phyloP scores from a whole-genome alignment of 2,113 vertebrate species.

The Ctenomys sociabilis region DNA sequence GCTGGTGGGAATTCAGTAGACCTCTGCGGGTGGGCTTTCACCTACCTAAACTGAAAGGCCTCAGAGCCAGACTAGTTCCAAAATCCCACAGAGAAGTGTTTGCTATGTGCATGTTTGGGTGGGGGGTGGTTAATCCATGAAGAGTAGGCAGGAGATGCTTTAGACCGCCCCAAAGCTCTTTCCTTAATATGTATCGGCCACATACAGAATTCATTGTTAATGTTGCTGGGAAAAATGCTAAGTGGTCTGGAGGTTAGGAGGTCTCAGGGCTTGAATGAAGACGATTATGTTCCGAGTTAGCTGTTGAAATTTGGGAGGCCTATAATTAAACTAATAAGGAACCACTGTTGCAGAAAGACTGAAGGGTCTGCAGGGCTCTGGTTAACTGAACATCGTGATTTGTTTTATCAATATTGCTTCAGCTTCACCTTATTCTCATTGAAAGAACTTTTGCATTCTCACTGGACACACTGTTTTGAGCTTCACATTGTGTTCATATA shows the following conservation, averaged over 20 bases:
- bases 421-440: not conserved
- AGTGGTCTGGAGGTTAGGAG: not conserved
- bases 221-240: conserved; percentile 48
- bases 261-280: conserved; percentile 51
- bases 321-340: not conserved
- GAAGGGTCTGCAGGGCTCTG: accelerated
- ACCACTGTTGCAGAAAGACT: not conserved
- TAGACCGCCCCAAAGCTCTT: not conserved
- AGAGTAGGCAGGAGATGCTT: not conserved
- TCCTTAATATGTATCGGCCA: not conserved
- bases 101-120: not conserved
- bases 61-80: not conserved
- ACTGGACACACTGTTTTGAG: not conserved
- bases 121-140: accelerated
- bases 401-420: not conserved
- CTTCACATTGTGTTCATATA: not conserved
- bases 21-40: not conserved
- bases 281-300: not conserved
- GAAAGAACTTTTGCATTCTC: conserved; percentile 44
- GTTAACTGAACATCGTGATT: not conserved
- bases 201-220: conserved; percentile 20
- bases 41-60: not conserved
- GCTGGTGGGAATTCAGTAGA: not conserved
- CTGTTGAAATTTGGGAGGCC: conserved; percentile 17
- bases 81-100: conserved; percentile 28